These are phyloP conservation scores for Lagria hirta DNA, from an alignment of 2,888 invertebrate species.

Conservation along the genomic window DNA sequence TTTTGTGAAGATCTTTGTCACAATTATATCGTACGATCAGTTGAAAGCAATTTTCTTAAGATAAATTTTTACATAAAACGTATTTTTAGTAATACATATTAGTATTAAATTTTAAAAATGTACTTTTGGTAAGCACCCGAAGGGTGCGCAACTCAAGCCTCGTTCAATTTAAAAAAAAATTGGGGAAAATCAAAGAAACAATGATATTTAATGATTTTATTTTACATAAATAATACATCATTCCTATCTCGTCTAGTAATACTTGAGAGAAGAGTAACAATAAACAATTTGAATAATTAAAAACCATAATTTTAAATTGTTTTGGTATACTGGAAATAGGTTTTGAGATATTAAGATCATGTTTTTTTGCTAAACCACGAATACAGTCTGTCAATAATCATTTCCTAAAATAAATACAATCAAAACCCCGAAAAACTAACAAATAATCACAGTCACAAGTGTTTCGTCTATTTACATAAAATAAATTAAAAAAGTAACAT, in stretches of 20 bases:
- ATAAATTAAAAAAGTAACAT: slow-evolving; percentile 27
- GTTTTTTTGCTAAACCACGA: slow-evolving; percentile 3
- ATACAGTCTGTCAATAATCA: no score
- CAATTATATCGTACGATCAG: no score
- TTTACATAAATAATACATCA: slow-evolving; percentile 38
- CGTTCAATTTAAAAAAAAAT: not conserved
- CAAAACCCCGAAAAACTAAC: slow-evolving; percentile 25
- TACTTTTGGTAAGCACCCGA: no score
- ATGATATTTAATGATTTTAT: slow-evolving; percentile 16
- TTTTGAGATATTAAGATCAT: slow-evolving; percentile 7
- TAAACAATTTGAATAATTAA: slow-evolving; percentile 27
- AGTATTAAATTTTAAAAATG: not conserved
- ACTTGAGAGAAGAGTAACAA: slow-evolving; percentile 42
- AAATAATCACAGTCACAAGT: slow-evolving; percentile 46
- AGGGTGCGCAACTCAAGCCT: not conserved
- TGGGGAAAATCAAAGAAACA: not conserved
- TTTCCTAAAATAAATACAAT: slow-evolving; percentile 16
- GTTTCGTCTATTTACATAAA: slow-evolving; percentile 36
- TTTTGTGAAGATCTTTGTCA: not conserved
- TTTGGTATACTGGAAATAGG: no score
- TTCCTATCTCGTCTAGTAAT: slow-evolving; percentile 41
- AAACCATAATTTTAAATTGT: slow-evolving; percentile 7
- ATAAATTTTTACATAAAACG: not conserved
- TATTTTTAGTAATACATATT: not conserved
- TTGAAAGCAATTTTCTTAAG: not conserved